phyloP scores from a whole-genome alignment of 2,888 invertebrate genomes.

The Hybos culiciformis region DNA sequence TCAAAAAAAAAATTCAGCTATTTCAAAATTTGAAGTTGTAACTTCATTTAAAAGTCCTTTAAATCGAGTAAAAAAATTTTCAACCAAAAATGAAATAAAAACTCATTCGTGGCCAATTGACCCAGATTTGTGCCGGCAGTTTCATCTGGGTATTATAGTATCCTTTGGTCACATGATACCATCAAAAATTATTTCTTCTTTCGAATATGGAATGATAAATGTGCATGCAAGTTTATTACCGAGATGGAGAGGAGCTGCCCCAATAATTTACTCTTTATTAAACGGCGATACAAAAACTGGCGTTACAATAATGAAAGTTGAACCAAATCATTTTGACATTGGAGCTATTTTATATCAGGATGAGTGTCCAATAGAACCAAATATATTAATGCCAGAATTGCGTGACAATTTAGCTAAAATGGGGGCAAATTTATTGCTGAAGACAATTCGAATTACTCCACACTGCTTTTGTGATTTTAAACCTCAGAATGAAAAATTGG shows the following conservation, averaged over 20 bases:
- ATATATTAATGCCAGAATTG: slow-evolving; percentile 52
- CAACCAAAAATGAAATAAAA: slow-evolving; percentile 42
- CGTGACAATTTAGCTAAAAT: slow-evolving; percentile 47
- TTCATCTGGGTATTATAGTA: slow-evolving; percentile 78
- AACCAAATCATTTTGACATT: slow-evolving; percentile 66
- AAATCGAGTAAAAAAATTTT: slow-evolving; percentile 56
- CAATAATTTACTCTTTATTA: slow-evolving; percentile 72
- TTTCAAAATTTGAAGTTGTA: slow-evolving; percentile 47
- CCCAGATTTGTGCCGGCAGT: slow-evolving; percentile 35
- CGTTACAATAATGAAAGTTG: slow-evolving; percentile 76
- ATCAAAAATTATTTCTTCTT: slow-evolving; percentile 52
- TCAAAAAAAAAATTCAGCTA: slow-evolving; percentile 35
- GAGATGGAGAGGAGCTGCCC: slow-evolving; percentile 86
- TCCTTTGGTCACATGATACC: slow-evolving; percentile 91
- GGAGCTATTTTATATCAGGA: slow-evolving; percentile 47
- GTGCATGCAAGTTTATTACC: slow-evolving; percentile 88
- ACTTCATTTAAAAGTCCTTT: slow-evolving; percentile 48
- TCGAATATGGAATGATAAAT: slow-evolving; percentile 79
- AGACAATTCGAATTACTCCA: slow-evolving; percentile 47
- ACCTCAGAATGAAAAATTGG: slow-evolving; percentile 46
- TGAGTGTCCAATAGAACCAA: slow-evolving; percentile 39
- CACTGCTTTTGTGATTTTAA: slow-evolving; percentile 41
- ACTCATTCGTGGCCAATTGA: slow-evolving; percentile 54
- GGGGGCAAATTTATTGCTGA: slow-evolving; percentile 53
- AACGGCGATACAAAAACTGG: slow-evolving; percentile 72